phyloP scores from a whole-genome alignment of 2,888 invertebrate species.

The Neoscelio sp. region DNA sequence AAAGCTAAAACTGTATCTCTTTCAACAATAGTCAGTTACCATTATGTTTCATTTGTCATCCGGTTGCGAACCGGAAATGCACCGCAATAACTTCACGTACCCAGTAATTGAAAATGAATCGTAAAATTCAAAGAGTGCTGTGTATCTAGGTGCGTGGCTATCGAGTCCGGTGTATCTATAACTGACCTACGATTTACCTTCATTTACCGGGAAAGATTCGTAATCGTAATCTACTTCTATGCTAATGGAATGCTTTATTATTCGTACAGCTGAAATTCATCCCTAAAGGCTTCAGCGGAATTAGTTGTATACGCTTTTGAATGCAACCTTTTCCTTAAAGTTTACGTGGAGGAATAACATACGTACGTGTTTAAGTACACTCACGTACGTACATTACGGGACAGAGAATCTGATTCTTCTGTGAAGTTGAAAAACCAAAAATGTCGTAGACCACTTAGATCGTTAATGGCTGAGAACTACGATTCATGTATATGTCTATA shows the following conservation, averaged over 20 bases:
- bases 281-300: slow-evolving; percentile 22
- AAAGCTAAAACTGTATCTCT: slow-evolving; percentile 37
- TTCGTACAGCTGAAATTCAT: slow-evolving; percentile 37
- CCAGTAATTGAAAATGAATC: slow-evolving; percentile 64
- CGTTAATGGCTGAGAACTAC: slow-evolving; percentile 13
- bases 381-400: slow-evolving; percentile 33
- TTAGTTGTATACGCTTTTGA: slow-evolving; percentile 22
- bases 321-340: slow-evolving; percentile 14
- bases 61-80: slow-evolving; percentile 42
- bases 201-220: slow-evolving; percentile 43
- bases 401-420: slow-evolving; percentile 13
- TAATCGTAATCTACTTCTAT: slow-evolving; percentile 39
- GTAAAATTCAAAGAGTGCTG: slow-evolving; percentile 20
- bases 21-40: slow-evolving; percentile 26
- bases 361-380: slow-evolving; percentile 23
- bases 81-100: slow-evolving; percentile 25
- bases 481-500: slow-evolving; percentile 30
- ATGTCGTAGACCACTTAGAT: background rate
- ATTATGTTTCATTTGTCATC: slow-evolving; percentile 37
- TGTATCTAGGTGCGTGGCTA: slow-evolving; percentile 23
- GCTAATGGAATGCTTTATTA: slow-evolving; percentile 53
- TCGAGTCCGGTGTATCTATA: slow-evolving; percentile 53
- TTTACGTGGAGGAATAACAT: slow-evolving; percentile 10
- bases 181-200: slow-evolving; percentile 56
- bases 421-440: no score